Conservation (phyloP, 2,113 vertebrate genomes). For the Peucedramus taeniatus region DNA sequence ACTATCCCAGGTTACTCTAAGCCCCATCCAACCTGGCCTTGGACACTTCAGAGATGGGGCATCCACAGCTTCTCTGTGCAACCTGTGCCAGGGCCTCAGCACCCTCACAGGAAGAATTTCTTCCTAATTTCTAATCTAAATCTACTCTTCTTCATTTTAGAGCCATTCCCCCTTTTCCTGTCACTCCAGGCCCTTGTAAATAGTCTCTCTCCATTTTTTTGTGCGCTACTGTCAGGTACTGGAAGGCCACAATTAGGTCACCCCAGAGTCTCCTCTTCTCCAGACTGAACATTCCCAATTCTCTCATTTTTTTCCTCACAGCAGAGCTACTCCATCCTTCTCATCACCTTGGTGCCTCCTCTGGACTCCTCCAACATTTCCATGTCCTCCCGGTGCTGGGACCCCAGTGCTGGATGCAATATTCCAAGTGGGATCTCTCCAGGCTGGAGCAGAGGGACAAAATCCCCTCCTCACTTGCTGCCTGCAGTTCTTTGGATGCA, state of each 20-base stretch:
- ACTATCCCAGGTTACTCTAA: background rate
- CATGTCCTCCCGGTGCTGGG: background rate
- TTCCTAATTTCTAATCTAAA: background rate
- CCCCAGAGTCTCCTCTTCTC: background rate
- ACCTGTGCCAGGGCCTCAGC: background rate
- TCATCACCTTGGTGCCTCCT: background rate
- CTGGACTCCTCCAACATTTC: background rate
- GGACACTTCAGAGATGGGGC: background rate
- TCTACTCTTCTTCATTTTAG: background rate
- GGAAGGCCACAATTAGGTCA: background rate
- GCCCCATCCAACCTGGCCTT: fast-evolving
- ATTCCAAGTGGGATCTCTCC: background rate
- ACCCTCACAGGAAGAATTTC: background rate
- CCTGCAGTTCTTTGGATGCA: background rate
- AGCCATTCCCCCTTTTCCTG: background rate
- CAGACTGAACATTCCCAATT: background rate
- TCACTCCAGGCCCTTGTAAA: background rate
- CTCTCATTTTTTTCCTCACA: background rate
- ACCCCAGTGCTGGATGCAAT: background rate
- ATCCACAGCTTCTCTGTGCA: background rate
- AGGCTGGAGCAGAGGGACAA: background rate
- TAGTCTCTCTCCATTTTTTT: background rate
- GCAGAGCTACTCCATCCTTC: background rate
- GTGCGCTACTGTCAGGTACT: fast-evolving
- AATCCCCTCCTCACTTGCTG: background rate